Conservation (phyloP, 35 echinoderm and acorn worm species). For the Apostichopus parvimensis region DNA sequence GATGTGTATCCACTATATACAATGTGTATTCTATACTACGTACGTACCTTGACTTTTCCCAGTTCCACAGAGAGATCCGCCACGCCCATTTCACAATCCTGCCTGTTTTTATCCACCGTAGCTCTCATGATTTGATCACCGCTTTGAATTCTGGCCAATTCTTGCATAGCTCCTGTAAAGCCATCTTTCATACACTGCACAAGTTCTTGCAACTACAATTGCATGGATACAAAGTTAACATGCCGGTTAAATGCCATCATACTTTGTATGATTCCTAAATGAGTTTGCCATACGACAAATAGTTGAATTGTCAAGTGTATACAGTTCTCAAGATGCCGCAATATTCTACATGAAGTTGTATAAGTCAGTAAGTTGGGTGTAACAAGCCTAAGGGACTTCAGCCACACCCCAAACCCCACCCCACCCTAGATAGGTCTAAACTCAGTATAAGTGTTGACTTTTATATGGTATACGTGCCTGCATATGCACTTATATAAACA, state of each 20-base stretch:
- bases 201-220: constrained; percentile 27
- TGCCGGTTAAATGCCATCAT: not conserved
- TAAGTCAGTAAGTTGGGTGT: too few relatives aligned
- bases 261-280: not conserved
- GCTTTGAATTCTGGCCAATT: constrained; percentile 44
- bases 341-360: too few relatives aligned
- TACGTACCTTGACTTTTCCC: constrained; percentile 22
- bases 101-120: not conserved
- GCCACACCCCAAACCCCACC: not conserved
- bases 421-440: not conserved
- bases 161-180: constrained; percentile 58
- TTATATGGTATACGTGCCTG: not conserved
- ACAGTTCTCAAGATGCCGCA: too few relatives aligned
- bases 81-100: constrained; percentile 3
- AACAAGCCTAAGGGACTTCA: too few relatives aligned
- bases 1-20: not conserved
- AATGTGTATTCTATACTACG: not conserved
- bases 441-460: not conserved
- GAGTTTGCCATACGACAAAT: too few relatives aligned
- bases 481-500: not conserved
- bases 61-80: not conserved
- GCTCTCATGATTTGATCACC: constrained; percentile 39
- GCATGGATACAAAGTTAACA: not conserved
- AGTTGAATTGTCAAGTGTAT: too few relatives aligned
- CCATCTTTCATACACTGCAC: constrained; percentile 64